Evolutionary conservation across 2,113 vertebrate species (phyloP).

Genomic region (Emydocephalus ijimae): DNA sequence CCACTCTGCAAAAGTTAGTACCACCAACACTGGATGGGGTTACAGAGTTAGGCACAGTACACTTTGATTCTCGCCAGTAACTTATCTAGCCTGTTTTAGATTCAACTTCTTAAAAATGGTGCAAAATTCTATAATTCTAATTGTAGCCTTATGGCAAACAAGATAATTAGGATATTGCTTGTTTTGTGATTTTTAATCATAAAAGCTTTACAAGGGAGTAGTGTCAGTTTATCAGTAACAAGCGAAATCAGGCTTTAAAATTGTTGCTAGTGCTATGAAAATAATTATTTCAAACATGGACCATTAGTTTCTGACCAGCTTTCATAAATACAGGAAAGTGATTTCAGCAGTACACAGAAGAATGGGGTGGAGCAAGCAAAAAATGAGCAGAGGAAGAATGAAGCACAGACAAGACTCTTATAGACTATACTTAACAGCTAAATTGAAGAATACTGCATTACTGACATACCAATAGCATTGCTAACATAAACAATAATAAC

Average conservation of each 20-base stretch:
- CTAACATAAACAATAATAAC: neutral
- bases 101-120: slow-evolving; percentile 51
- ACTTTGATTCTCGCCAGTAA: slow-evolving; percentile 16
- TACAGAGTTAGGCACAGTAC: neutral
- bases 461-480: slow-evolving; percentile 15
- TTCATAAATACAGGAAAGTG: slow-evolving; percentile 73
- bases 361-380: slow-evolving; percentile 68
- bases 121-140: slow-evolving; percentile 58
- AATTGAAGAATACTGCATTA: neutral
- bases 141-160: slow-evolving; percentile 44
- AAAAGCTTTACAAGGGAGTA: slow-evolving; percentile 27
- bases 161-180: slow-evolving; percentile 33
- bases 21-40: neutral
- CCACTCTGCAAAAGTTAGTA: neutral
- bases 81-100: slow-evolving; percentile 60
- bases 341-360: slow-evolving; percentile 65
- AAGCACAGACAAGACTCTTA: slow-evolving; percentile 47
- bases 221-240: neutral
- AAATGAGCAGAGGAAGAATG: slow-evolving; percentile 51
- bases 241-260: neutral
- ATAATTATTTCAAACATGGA: slow-evolving; percentile 61
- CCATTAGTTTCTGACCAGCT: slow-evolving; percentile 49
- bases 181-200: slow-evolving; percentile 35
- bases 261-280: slow-evolving; percentile 52
- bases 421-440: slow-evolving; percentile 44